A percentile compares a stretch with the other conserved stretches of the same genome.
phyloP scores from a whole-genome alignment of 2,888 invertebrate species.

The Onthophagus sagittarius region DNA sequence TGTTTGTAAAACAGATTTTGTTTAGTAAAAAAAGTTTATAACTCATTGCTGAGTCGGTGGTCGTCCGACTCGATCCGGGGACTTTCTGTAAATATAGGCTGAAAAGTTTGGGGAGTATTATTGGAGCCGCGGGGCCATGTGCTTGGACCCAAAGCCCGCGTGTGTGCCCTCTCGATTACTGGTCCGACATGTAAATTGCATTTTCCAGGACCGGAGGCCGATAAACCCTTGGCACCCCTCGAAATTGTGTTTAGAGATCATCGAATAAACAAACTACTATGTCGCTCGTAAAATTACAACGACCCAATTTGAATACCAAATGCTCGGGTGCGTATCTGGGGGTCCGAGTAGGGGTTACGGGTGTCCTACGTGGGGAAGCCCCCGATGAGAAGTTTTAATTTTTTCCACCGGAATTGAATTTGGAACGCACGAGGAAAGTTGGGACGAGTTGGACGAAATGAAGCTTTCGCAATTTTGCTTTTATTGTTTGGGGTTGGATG shows the following conservation, averaged over 20 bases:
- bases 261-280: constrained; percentile 20
- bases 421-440: not conserved
- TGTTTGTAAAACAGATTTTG: not conserved
- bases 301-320: constrained; percentile 13
- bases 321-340: not conserved
- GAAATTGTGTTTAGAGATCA: constrained; percentile 20
- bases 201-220: constrained; percentile 5
- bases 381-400: constrained; percentile 2
- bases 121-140: not conserved
- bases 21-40: not conserved
- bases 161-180: constrained; percentile 15
- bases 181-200: constrained; percentile 20
- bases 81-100: constrained; percentile 7
- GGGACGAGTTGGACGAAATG: not conserved
- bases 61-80: not conserved
- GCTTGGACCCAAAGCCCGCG: not conserved
- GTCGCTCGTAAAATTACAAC: constrained; percentile 11
- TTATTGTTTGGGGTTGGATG: not conserved
- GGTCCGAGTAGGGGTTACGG: not conserved
- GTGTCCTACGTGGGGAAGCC: not conserved
- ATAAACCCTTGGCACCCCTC: constrained; percentile 5
- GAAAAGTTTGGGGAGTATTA: not conserved
- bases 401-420: constrained; percentile 9
- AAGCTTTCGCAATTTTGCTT: not conserved
- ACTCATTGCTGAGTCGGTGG: not conserved